Conservation (phyloP, 53 echinoderm and acorn worm genomes). For the Crossaster papposus region DNA sequence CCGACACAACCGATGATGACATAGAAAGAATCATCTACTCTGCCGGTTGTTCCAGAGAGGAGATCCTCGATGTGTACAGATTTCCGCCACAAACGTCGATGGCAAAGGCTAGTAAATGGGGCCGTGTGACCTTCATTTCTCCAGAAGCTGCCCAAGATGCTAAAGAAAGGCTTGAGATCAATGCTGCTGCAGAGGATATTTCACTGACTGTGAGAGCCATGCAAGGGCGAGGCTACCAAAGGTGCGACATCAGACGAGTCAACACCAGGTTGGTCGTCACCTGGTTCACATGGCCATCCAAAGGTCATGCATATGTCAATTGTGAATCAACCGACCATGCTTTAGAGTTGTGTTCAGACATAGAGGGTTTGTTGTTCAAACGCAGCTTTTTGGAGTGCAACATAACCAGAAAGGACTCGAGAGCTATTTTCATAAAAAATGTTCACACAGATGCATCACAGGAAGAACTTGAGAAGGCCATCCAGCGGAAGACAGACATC, state of each 20-base stretch:
- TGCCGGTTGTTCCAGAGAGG: conserved; percentile 14
- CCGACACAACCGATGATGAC: neutral
- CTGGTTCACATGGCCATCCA: conserved; percentile 60
- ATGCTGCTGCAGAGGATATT: neutral
- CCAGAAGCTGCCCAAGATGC: conserved; percentile 45
- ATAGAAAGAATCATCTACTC: conserved; percentile 29
- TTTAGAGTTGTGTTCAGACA: neutral
- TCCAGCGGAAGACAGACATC: neutral
- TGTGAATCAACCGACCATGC: conserved; percentile 47
- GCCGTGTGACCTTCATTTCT: conserved; percentile 65
- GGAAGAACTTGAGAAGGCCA: conserved; percentile 55
- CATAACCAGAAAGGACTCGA: conserved; percentile 30
- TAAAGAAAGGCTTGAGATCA: conserved; percentile 7
- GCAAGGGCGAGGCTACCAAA: conserved; percentile 9
- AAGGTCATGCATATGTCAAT: conserved; percentile 50
- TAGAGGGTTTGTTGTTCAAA: neutral
- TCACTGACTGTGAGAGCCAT: conserved; percentile 8
- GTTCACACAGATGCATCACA: neutral
- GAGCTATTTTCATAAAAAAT: conserved; percentile 11
- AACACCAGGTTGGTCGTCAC: conserved; percentile 38
- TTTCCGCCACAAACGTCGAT: conserved; percentile 49
- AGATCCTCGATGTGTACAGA: conserved; percentile 58
- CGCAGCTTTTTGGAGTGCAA: neutral
- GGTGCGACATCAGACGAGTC: conserved; percentile 26
- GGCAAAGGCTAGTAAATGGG: conserved; percentile 52